Base-by-base conservation (phyloP, 2,888 invertebrate genomes). In the Byasa hedistus region DNA sequence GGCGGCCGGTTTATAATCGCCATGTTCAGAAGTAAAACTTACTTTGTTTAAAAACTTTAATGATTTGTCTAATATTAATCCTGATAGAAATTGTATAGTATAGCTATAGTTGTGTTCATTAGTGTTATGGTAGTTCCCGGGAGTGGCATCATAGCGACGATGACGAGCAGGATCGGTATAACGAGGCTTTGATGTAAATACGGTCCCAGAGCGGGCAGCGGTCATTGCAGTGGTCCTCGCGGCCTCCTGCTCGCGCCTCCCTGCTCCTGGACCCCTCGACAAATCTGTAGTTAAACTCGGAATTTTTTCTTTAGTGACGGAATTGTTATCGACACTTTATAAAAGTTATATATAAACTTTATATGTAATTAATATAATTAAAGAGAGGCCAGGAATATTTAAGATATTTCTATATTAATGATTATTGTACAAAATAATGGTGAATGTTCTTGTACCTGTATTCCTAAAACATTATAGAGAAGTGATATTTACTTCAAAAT, bases 131-230 rank as follows among this genome's bases (percentile, higher is more conserved):
- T 12, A 61, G 52, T 36, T 71, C 66, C 65, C 65, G 24, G 44
- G 65, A 67, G 69, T 68, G 61, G 66, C 59, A 69, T 70, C 61
- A 65, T 39, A 54, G 68, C 69, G 72, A 74, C 72, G 79, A 76
- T 76, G 82, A 79, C 76, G 77, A 70, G 72, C 77, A 71, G 74
- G 78, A 75, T 76, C 76, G 70, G 65, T 71, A 79, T 84, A 90
- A 89, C 85, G 88, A 87, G 81, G 73, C 77, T 86, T 85, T 85
- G 80, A 89, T 89, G 89, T 88, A 85, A 89, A 89, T 89, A 79
- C 71, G 79, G 69, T 79, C 78, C 66, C 70, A 48, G 58, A 27
- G 57, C 69, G 68, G 63, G 71, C 71, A 63, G 65, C 60, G 55
- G 58, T 68, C 67, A 76, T 76, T 71, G 72, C 73, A 75, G 78